Evolutionary conservation across 1,140 invertebrate genomes (phyloP), one percentile per base, ranked within the genome.

Genomic region (Lordiphosa mommai): DNA sequence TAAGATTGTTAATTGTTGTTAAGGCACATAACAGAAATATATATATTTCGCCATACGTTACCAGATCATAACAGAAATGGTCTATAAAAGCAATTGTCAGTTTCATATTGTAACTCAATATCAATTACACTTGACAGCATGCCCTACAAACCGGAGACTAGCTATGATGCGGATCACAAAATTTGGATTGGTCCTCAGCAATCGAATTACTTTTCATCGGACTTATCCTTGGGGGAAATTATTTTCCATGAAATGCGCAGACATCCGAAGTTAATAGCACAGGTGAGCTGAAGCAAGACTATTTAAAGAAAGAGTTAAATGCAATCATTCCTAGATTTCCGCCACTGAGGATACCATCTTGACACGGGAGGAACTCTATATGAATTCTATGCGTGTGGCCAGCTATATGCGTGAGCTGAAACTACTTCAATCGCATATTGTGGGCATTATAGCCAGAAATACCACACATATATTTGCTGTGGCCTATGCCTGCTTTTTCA

Each of bases 211-310:
- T 65, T 53, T 14, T 23, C 33, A 10, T 13, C 34, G 6, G 38
- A 69, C 12, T 17, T 46, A 12, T 69, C 55, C 6, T 13, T 65
- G 2, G 66, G 66, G 1, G 63, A 44, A 16, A 44, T 65, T 7
- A 49, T 65, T 4, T 65, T 49, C 23, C 43, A 65, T 14, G 43
- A 65, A 17, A 49, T 69, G 55, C 14, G 12, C 0, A 47, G 43
- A 0, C 48, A 55, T 32, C 61, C 66, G 3, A 51, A 65, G 9
- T 20, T 13, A 2, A 36, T 65, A 27, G 64, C 47, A 1, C 66
- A 69, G 29, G 66, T 65, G 2, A 14, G 6, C 16, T 13, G 1
- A 41, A n/a, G 4, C 6, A 8, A 7, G 8, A 16, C 14, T 4
- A 8, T 29, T 14, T 5, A 34, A 13, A 3, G 0, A 1, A 4